These are phyloP conservation scores for Hiodon alosoides DNA, from an alignment of 2,113 vertebrate species.

Conservation along the genomic window DNA sequence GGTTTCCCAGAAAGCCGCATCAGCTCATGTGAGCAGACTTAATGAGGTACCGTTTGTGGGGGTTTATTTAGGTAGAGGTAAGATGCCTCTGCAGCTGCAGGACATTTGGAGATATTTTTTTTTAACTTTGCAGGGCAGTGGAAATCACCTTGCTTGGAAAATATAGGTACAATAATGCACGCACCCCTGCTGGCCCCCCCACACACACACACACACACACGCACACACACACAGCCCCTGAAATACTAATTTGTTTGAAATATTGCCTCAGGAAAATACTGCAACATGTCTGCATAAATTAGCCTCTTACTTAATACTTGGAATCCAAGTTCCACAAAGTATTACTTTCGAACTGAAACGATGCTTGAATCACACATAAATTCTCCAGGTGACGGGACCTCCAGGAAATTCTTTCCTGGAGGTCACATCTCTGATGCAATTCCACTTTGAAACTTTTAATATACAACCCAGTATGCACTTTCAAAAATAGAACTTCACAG, in stretches of 20 bases:
- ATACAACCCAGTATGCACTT: not conserved
- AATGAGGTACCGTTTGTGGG: no score
- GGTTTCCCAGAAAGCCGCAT: no score
- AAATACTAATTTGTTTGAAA: not conserved
- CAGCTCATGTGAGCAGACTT: no score
- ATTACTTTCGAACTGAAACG: not conserved
- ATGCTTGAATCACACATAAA: not conserved
- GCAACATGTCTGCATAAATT: slow-evolving; percentile 1
- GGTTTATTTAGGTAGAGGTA: no score
- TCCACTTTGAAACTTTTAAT: not conserved
- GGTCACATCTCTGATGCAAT: slow-evolving; percentile 9
- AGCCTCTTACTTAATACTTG: slow-evolving; percentile 10
- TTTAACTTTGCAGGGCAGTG: no score
- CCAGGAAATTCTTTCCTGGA: not conserved
- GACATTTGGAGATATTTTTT: no score
- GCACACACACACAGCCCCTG: not conserved
- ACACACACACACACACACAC: not conserved
- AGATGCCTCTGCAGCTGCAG: no score
- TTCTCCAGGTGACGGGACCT: no score
- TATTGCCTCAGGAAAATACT: not conserved
- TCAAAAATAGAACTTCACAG: not conserved
- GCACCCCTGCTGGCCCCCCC: not conserved
- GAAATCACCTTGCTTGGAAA: no score
- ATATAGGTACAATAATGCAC: not conserved
- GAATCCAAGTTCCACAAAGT: slow-evolving; percentile 8